Base-by-base conservation (phyloP, 2,888 invertebrate species). In the Tanytarsus gracilentus region DNA sequence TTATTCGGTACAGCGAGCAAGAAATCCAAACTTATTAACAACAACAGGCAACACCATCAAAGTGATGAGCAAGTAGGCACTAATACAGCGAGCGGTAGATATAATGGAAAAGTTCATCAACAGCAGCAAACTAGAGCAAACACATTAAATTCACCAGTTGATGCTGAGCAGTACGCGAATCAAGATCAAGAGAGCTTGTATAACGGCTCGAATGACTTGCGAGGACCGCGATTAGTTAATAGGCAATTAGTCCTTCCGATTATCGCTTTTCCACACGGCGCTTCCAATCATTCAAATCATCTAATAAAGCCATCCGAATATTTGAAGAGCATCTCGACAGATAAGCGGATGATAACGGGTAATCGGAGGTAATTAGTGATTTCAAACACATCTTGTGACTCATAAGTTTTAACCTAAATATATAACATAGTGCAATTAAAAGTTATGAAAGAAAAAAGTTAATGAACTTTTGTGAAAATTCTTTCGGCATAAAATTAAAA, bases 271-370 rank as follows among this genome's bases (percentile, higher is more conserved):
- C 86, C 88, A 61, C 79, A 82, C 70, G 72, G 73, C 39, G 69
- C 71, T 23, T 77, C 78, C 64, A 81, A 84, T 72, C 85, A 86
- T 69, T 82, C 87, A 62, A 86, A 91, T 75, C 83, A 86, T 63
- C 81, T 94, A 65, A 90, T 94, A 71, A 93, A 93, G 70, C 94
- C 93, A 61, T 92, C 91, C 63, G 93, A 94, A 76, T 94, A 93
- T 74, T 76, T 94, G 67, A 84, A 84, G 70, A 90, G 90, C 70
- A 88, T 93, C 75, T 26, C 14, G 16, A 86, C 82, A 69, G 78
- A 79, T 66, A 78, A 78, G 65, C 71, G 78, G 66, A 75, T 75
- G 62, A 75, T 76, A 61, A 76, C 77, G 26, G 72, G 73, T 60
- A 48, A n/a, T 26, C 25, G 27, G 11, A 75, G 76, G 71, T 75